Evolutionary conservation across 2,888 invertebrate species (phyloP), one percentile per base, ranked within the genome.

Genomic region (Dynastes hyllus): DNA sequence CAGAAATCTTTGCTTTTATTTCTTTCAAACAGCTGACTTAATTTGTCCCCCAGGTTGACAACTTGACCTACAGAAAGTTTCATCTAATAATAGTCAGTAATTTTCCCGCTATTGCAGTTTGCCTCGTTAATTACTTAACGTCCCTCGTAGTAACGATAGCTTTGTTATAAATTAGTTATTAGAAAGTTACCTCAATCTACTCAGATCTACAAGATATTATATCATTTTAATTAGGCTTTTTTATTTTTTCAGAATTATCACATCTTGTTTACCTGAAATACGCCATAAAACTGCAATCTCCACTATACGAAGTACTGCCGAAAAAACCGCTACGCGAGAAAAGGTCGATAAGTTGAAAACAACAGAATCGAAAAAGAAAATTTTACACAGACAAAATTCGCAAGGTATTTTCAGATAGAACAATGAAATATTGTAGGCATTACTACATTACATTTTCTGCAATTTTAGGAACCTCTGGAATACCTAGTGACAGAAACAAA

Each of bases 211-310:
- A 37, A 37, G 32, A 4, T 37, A 5, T 37, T 37, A 37, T 37
- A 22, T 1, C 22, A 22, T 32, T 37, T 5, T 45, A 45, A 45
- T 45, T 11, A 11, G 6, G 11, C 8, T 45, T 11, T 45, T 8
- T 45, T 11, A 8, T 77, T 63, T 29, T 84, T 83, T 37, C 80
- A 86, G 88, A 80, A 84, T 87, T 78, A 82, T 87, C 13, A 81
- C 83, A 55, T 84, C 85, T 45, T 86, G 86, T 81, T 84, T 89
- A 73, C 89, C 89, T 8, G 90, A 90, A 85, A 89, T 89, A 78
- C 86, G 89, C 51, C 90, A 90, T 79, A 90, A 89, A 84, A 89
- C 89, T 2, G 89, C 89, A 0, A 85, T 90, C 65, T 89, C 90
- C 4, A 89, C 89, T 2, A 89, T 90, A 79, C 86, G 88, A 81